These are phyloP conservation scores for Laspeyria flexula DNA, from an alignment of 2,888 invertebrate species.

Conservation along the genomic window DNA sequence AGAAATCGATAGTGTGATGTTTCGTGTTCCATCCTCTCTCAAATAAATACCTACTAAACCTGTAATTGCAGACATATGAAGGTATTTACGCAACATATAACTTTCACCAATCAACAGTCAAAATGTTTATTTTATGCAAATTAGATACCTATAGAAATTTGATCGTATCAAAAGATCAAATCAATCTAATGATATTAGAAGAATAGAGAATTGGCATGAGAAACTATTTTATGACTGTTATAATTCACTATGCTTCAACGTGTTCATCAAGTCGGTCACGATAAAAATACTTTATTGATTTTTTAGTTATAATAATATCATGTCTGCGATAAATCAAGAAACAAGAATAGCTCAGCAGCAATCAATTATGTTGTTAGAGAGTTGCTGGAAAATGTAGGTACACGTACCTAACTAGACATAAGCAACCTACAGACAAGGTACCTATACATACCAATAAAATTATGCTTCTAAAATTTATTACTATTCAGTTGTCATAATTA, in stretches of 20 bases:
- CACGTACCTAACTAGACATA: no score
- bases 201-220: not conserved
- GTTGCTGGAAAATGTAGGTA: constrained; percentile 32
- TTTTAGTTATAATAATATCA: no score
- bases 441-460: no score
- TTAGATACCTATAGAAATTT: constrained; percentile 36
- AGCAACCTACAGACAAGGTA: no score
- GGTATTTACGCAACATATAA: constrained; percentile 16
- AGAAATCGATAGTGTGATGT: no score
- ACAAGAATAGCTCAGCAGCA: constrained; percentile 12
- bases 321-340: constrained; percentile 22
- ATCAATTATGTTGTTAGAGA: constrained; percentile 19
- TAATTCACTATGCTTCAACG: no score
- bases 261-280: constrained; percentile 13
- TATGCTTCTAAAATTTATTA: no score
- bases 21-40: not conserved
- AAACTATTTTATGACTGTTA: constrained; percentile 5
- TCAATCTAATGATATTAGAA: not conserved
- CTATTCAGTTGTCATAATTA: no score
- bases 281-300: constrained; percentile 4
- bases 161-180: not conserved
- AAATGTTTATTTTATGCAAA: constrained; percentile 48
- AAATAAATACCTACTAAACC: not conserved
- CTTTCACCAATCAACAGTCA: constrained; percentile 38
- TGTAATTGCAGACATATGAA: constrained; percentile 10